These are phyloP conservation scores for Anagyrus pseudococci DNA, from an alignment of 2,888 invertebrate species.

Conservation along the genomic window DNA sequence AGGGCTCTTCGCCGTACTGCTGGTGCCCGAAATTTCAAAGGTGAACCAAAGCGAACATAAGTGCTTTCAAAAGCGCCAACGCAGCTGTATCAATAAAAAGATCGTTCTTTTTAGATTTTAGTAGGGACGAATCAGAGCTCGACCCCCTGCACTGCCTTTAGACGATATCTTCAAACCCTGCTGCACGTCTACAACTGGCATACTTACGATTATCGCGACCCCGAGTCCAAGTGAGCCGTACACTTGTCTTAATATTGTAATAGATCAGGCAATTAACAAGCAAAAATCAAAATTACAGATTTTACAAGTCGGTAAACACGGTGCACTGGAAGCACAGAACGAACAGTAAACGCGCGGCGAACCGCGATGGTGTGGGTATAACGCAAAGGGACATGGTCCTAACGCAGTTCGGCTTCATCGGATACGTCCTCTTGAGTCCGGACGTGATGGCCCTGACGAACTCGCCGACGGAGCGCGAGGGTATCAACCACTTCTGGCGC, in stretches of 20 bases:
- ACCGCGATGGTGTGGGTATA: constrained; percentile 64
- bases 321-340: constrained; percentile 72
- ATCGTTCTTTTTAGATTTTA: constrained; percentile 57
- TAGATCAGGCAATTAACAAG: not conserved
- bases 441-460: constrained; percentile 69
- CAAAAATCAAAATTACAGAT: constrained; percentile 56
- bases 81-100: too few relatives aligned
- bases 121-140: constrained; percentile 73
- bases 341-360: constrained; percentile 63
- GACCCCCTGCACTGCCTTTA: constrained; percentile 70
- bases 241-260: too few relatives aligned
- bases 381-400: constrained; percentile 82
- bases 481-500: constrained; percentile 82
- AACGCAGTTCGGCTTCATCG: constrained; percentile 86
- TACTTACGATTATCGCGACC: constrained; percentile 63
- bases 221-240: constrained; percentile 45
- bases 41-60: constrained; percentile 43
- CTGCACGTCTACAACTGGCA: constrained; percentile 79
- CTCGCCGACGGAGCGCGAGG: constrained; percentile 68
- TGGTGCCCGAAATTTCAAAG: constrained; percentile 74
- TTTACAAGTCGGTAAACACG: constrained; percentile 71
- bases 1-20: constrained; percentile 76
- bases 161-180: constrained; percentile 79
- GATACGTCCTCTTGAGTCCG: constrained; percentile 69
- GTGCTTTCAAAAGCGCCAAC: too few relatives aligned